Evolutionary conservation across 2,797 vertebrate genomes (phyloP).

Genomic region (Aotus griseimembra): DNA sequence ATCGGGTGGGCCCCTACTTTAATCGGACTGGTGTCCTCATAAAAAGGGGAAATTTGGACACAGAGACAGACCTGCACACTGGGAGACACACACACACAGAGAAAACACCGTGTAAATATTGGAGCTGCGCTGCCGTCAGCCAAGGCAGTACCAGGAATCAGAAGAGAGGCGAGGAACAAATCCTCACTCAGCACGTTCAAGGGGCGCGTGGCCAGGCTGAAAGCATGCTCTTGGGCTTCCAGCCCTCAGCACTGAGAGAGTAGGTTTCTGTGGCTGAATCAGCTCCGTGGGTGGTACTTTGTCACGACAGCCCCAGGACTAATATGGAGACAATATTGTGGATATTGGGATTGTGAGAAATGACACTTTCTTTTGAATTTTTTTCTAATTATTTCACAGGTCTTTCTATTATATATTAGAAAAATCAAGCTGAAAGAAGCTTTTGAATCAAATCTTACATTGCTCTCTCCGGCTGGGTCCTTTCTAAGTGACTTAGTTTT

Average conservation of each 20-base stretch:
- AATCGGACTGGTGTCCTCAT: background rate
- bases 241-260: background rate
- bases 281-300: background rate
- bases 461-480: background rate
- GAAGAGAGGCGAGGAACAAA: background rate
- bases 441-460: background rate
- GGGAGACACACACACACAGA: background rate
- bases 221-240: background rate
- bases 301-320: background rate
- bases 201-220: background rate
- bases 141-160: background rate
- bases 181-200: background rate
- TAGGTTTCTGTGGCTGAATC: background rate
- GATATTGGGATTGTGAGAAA: background rate
- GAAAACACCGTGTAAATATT: background rate
- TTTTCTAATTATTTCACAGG: background rate
- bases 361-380: background rate
- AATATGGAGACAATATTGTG: background rate
- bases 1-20: background rate
- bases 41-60: background rate
- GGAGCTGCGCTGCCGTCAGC: background rate
- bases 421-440: background rate
- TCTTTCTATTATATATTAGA: background rate
- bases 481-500: background rate
- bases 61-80: background rate